Conservation (phyloP, 2,113 vertebrate genomes). For the Paradisaea rubra region DNA sequence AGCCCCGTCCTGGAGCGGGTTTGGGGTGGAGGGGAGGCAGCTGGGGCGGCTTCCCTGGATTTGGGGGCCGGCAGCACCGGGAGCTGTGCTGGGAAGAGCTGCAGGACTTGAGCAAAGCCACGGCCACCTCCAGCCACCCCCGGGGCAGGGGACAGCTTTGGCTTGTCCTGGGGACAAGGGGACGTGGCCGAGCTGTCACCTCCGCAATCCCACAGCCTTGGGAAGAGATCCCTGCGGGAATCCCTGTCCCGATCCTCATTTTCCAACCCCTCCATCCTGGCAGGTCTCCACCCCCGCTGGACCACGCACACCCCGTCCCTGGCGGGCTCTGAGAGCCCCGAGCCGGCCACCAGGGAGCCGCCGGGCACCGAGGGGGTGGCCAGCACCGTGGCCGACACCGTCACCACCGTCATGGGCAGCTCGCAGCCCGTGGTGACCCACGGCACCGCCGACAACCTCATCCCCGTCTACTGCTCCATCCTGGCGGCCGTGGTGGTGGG, state of each 20-base stretch:
- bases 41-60: fast-evolving
- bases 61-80: background rate
- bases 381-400: constrained; percentile 60
- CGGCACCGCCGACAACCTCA: constrained; percentile 87
- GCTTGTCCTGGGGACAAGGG: background rate
- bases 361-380: constrained; percentile 1
- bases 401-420: constrained; percentile 80
- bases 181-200: background rate
- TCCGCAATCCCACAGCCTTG: fast-evolving
- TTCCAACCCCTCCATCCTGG: background rate
- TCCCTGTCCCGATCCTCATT: fast-evolving
- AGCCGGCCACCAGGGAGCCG: constrained; percentile 30
- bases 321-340: constrained; percentile 1
- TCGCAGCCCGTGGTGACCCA: constrained; percentile 79
- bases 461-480: constrained; percentile 97
- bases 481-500: constrained; percentile 92
- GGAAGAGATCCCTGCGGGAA: background rate
- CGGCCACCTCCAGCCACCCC: background rate
- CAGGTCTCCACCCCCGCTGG: constrained; percentile 67
- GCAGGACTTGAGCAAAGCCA: background rate
- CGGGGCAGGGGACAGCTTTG: background rate
- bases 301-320: background rate
- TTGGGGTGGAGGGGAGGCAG: background rate
- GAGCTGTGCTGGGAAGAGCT: background rate
- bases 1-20: fast-evolving